Evolutionary conservation across 2,888 invertebrate species (phyloP), one percentile per base, ranked within the genome.

Genomic region (Cenopis cana): DNA sequence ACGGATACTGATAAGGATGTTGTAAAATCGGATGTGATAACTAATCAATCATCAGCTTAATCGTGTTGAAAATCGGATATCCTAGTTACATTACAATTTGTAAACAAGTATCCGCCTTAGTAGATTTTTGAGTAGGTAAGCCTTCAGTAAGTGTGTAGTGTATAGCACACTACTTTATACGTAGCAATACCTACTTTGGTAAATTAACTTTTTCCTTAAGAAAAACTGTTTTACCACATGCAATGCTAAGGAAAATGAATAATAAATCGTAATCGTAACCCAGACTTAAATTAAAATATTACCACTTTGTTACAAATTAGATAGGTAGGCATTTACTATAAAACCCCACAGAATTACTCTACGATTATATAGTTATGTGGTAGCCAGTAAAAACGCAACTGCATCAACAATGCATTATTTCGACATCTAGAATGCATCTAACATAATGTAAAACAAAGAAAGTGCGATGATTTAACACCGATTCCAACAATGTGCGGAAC

Each of bases 401-500:
- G 66, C 41, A 71, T 71, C 66, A 75, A 79, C 79, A 81, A 78
- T 78, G 77, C 77, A 70, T 74, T 76, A 74, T 81, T 78, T 78
- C 75, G 80, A 78, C 83, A 83, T 80, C 77, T 74, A 49, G 69
- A 74, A 76, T 76, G 75, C 76, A 79, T 78, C 76, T 76, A 59
- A 69, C 59, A 59, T 62, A 62, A 73, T 61, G 59, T 49, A 46
- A 75, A 73, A 81, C 81, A 82, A 83, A 81, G 79, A 79, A 82
- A 80, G 78, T 79, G 72, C 76, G 76, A 76, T 74, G 70, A 69
- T 69, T 75, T 72, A 74, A 70, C 52, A 62, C 71, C 24, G 76
- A 75, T 75, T 75, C 54, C 83, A 85, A 90, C 88, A 89, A 88
- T 87, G 81, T 81, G 74, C 81, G 82, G 84, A 84, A 83, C 79